A percentile compares a stretch with the other conserved stretches of the same genome.
Conservation (phyloP, 1,140 invertebrate species). For the Drosophila athabasca region DNA sequence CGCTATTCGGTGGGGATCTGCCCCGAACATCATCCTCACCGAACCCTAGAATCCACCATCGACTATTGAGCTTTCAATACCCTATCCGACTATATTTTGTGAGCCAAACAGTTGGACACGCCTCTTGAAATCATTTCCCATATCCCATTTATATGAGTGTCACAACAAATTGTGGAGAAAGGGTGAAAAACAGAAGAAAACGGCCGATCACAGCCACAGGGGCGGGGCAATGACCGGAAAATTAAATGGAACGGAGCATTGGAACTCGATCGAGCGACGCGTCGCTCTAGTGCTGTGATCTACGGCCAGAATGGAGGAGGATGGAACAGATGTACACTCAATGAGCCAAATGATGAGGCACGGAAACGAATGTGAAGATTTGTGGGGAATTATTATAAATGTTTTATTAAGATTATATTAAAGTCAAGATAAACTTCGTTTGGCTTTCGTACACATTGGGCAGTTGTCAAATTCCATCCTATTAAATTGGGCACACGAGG, state of each 20-base stretch:
- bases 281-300: constrained; percentile 23
- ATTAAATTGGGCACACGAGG: constrained; percentile 46
- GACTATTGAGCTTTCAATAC: background rate
- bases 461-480: constrained; percentile 7
- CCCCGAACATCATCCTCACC: no score
- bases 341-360: constrained; percentile 8
- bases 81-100: constrained; percentile 18
- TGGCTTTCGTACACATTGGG: constrained; percentile 10
- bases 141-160: constrained; percentile 35
- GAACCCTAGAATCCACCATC: no score
- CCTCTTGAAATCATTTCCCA: constrained; percentile 15
- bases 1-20: no score
- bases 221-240: constrained; percentile 9
- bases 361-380: background rate
- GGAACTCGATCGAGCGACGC: constrained; percentile 25
- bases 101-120: constrained; percentile 24
- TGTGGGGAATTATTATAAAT: background rate
- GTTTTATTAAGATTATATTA: background rate
- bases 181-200: background rate
- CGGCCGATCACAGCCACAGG: constrained; percentile 4
- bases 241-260: constrained; percentile 24
- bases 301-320: background rate
- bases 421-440: background rate
- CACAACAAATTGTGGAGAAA: constrained; percentile 24
- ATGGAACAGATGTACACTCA: constrained; percentile 5